A percentile compares a stretch with the other conserved stretches of the same genome.
Conservation (phyloP, 2,113 vertebrate species). For the Ploceus nigricollis region DNA sequence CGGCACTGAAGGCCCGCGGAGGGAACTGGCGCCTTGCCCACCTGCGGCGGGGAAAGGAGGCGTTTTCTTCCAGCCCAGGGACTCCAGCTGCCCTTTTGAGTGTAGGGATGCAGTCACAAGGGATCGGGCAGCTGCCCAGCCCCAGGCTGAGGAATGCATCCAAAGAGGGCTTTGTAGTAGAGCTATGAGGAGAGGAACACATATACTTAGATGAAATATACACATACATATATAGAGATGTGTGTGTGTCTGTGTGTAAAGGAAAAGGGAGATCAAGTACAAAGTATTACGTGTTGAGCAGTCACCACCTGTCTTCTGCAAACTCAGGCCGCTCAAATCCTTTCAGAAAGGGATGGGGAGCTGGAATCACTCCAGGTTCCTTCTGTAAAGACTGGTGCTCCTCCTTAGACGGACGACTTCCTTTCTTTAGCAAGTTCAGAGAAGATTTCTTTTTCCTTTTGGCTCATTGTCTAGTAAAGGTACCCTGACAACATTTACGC, state of each 20-base stretch:
- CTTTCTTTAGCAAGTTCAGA: background rate
- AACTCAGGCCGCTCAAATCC: background rate
- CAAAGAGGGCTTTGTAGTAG: background rate
- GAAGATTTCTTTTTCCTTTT: background rate
- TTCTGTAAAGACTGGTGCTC: background rate
- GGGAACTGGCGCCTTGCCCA: background rate
- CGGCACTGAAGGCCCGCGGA: background rate
- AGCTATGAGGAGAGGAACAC: background rate
- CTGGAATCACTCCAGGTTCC: background rate
- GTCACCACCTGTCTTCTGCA: background rate
- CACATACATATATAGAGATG: too few species aligned
- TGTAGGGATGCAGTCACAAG: background rate
- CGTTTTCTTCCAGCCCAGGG: background rate
- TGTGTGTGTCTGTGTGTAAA: background rate
- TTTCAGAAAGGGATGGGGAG: background rate
- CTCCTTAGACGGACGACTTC: background rate
- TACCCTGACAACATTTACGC: background rate
- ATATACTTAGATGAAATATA: background rate
- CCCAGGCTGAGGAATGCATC: background rate
- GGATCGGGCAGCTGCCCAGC: background rate
- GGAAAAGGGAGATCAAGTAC: background rate
- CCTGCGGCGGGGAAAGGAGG: background rate
- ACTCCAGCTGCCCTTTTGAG: background rate
- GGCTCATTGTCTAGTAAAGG: background rate
- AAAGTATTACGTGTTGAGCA: background rate